Evolutionary conservation across 2,888 invertebrate genomes (phyloP).

Genomic region (Drosophila cracens): DNA sequence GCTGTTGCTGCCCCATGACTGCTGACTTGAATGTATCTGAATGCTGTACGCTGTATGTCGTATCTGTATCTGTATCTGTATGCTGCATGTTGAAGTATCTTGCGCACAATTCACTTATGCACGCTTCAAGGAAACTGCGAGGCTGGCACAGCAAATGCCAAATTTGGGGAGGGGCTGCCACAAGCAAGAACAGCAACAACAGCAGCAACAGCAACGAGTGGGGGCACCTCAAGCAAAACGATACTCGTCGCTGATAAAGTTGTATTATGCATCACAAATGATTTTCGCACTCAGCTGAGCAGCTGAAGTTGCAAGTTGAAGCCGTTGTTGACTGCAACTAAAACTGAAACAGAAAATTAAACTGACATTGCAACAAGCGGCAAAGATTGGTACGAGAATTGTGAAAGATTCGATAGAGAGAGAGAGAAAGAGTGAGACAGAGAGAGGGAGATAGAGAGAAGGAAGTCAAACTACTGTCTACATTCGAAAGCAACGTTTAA

Average conservation of each 20-base stretch:
- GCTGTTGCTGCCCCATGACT: conserved; percentile 15
- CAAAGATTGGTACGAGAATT: not conserved
- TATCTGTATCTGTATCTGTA: conserved; percentile 30
- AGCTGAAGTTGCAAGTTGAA: conserved; percentile 5
- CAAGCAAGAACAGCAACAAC: not conserved
- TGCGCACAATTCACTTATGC: conserved; percentile 75
- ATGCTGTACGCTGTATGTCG: conserved; percentile 23
- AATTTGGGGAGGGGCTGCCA: conserved; percentile 11
- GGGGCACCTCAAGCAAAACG: conserved; percentile 9
- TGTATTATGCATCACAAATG: conserved; percentile 69
- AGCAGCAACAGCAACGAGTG: not conserved
- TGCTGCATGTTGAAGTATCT: conserved; percentile 36
- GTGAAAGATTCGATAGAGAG: not conserved
- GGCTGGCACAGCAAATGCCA: conserved; percentile 31
- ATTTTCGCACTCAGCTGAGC: conserved; percentile 60
- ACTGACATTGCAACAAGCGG: not conserved
- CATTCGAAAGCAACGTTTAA: not conserved
- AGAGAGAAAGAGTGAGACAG: not conserved
- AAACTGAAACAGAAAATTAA: not conserved
- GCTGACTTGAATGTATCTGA: conserved; percentile 44
- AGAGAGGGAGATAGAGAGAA: not conserved
- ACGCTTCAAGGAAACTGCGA: conserved; percentile 53
- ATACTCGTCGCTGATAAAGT: conserved; percentile 65
- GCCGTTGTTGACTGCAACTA: not conserved
- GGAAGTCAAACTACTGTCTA: not conserved